Percentiles rank a stretch among this genome's conserved stretches.
Conservation (phyloP, 2,888 invertebrate genomes). For the Trachelus tabidus region DNA sequence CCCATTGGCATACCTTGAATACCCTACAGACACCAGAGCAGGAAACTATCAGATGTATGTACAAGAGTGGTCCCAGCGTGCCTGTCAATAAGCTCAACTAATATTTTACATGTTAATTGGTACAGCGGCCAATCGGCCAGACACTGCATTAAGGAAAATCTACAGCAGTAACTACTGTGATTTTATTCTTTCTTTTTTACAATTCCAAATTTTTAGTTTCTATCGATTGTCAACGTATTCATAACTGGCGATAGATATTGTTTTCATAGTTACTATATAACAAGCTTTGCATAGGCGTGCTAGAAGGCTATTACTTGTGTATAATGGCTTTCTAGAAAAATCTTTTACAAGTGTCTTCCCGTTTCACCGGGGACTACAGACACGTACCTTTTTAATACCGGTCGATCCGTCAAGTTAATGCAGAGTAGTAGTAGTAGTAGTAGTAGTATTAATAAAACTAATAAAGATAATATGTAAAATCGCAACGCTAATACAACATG, state of each 20-base stretch:
- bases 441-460: not conserved
- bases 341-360: not conserved
- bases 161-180: not conserved
- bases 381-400: not conserved
- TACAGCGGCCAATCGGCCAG: not conserved
- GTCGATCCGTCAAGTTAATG: not conserved
- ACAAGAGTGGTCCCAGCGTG: slow-evolving; percentile 9
- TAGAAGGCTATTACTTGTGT: not conserved
- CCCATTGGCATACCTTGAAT: slow-evolving; percentile 60
- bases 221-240: not conserved
- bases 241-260: not conserved
- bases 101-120: not conserved
- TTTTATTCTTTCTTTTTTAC: not conserved
- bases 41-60: slow-evolving; percentile 21
- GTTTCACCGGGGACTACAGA: not conserved
- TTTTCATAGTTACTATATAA: not conserved
- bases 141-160: not conserved
- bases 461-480: not conserved
- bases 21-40: slow-evolving; percentile 44
- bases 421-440: not conserved
- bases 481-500: not conserved
- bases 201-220: not conserved
- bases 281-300: not conserved
- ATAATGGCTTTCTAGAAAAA: not conserved
- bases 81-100: slow-evolving; percentile 1